These are phyloP conservation scores for Capreolus pygargus DNA, from an alignment of 2,113 vertebrate species.

Conservation along the genomic window DNA sequence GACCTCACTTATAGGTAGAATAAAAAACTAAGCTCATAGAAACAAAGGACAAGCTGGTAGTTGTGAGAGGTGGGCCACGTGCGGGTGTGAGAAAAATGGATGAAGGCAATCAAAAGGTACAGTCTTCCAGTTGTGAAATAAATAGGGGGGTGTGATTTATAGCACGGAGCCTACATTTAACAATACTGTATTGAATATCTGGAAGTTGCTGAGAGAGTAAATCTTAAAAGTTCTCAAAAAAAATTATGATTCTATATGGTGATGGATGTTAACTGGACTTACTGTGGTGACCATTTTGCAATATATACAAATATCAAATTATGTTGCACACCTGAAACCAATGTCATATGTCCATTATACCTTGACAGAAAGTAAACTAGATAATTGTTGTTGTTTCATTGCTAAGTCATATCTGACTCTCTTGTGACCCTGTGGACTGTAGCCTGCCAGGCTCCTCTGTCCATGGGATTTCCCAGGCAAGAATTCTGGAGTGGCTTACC, in stretches of 20 bases:
- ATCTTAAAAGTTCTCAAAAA: neutral
- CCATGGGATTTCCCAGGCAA: neutral
- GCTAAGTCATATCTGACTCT: neutral
- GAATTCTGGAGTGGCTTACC: neutral
- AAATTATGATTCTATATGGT: neutral
- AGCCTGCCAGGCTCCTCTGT: neutral
- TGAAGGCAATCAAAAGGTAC: neutral
- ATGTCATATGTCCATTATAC: neutral
- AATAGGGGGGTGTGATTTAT: neutral
- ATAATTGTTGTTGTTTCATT: neutral
- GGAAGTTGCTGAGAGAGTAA: neutral
- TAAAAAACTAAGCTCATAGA: neutral
- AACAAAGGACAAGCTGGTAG: neutral
- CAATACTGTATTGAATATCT: neutral
- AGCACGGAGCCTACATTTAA: neutral
- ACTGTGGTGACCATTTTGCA: neutral
- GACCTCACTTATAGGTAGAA: neutral
- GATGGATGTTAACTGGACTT: neutral
- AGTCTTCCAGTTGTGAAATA: neutral
- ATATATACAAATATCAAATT: neutral
- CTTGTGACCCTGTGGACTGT: neutral
- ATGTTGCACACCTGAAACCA: neutral
- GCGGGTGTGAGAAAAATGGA: neutral
- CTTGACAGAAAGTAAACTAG: neutral
- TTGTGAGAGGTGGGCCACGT: neutral